A percentile compares a stretch with the other conserved stretches of the same genome.
Evolutionary conservation across 2,797 vertebrate genomes (phyloP).

Genomic region (Harpagifer antarcticus): DNA sequence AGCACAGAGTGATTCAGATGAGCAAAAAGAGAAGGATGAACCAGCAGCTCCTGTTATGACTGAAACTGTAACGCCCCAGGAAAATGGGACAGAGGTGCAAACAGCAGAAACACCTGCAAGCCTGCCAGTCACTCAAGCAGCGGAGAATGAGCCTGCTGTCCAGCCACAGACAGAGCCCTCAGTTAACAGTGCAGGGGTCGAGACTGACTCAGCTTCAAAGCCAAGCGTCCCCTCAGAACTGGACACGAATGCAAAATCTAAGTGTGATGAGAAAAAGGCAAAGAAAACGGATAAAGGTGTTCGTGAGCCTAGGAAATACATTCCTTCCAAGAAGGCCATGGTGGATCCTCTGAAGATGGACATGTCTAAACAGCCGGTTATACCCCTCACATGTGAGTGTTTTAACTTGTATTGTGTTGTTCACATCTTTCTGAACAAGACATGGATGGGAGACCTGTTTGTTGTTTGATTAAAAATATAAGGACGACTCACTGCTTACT

Average conservation of each 20-base stretch:
- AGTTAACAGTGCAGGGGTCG: conserved; percentile 4
- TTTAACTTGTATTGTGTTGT: not conserved
- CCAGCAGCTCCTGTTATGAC: conserved; percentile 1
- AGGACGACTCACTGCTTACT: no score
- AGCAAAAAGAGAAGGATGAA: conserved; percentile 14
- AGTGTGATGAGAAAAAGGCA: conserved; percentile 19
- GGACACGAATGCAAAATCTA: not conserved
- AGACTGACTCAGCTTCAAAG: conserved; percentile 29
- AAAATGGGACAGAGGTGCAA: conserved; percentile 19
- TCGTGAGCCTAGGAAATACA: conserved; percentile 64
- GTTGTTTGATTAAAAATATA: not conserved
- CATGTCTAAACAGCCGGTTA: conserved; percentile 73
- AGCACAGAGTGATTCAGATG: conserved; percentile 34
- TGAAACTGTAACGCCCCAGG: conserved; percentile 1
- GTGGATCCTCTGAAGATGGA: conserved; percentile 85
- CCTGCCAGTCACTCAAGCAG: conserved; percentile 11
- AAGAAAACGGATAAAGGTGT: conserved; percentile 52
- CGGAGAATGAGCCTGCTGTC: conserved; percentile 17
- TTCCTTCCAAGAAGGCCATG: conserved; percentile 84
- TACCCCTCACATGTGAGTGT: conserved; percentile 83
- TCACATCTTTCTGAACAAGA: not conserved
- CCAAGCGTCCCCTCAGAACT: not conserved
- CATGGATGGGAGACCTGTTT: not conserved
- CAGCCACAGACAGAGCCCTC: conserved; percentile 5
- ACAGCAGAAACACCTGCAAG: conserved; percentile 26